Conservation (phyloP, 2,888 invertebrate species). For the Agrilus biguttatus region DNA sequence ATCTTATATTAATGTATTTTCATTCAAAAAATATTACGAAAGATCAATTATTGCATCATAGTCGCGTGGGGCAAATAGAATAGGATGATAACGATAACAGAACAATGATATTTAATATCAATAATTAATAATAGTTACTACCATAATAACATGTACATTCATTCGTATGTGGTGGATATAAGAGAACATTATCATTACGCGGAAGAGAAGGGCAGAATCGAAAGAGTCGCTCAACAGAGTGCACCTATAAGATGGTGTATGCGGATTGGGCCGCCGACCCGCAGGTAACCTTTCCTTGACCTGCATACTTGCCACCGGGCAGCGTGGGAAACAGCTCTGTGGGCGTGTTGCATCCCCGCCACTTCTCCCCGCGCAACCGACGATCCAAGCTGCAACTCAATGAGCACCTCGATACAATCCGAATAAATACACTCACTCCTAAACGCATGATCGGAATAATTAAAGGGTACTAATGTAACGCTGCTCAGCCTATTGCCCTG, state of each 20-base stretch:
- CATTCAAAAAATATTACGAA: too few relatives aligned
- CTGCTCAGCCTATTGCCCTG: slow-evolving; percentile 7
- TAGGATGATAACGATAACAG: too few relatives aligned
- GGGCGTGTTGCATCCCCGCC: slow-evolving; percentile 37
- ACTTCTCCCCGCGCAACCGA: slow-evolving; percentile 34
- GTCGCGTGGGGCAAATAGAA: too few relatives aligned
- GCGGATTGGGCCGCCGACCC: slow-evolving; percentile 32
- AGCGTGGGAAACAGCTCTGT: slow-evolving; percentile 36
- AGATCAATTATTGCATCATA: too few relatives aligned
- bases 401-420: slow-evolving; percentile 29
- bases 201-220: too few relatives aligned
- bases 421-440: slow-evolving; percentile 26
- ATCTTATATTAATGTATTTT: too few relatives aligned
- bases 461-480: slow-evolving; percentile 12
- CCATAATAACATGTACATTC: too few relatives aligned
- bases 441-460: slow-evolving; percentile 32
- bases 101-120: too few relatives aligned
- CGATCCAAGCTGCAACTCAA: slow-evolving; percentile 31
- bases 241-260: slow-evolving; percentile 14
- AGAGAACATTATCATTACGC: too few relatives aligned
- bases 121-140: too few relatives aligned
- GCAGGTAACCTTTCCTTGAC: slow-evolving; percentile 47
- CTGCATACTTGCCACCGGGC: slow-evolving; percentile 48
- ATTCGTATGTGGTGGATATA: too few relatives aligned
- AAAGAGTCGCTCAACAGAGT: too few relatives aligned